Base-by-base conservation (phyloP, 1,140 invertebrate species). In the Arion vulgaris region DNA sequence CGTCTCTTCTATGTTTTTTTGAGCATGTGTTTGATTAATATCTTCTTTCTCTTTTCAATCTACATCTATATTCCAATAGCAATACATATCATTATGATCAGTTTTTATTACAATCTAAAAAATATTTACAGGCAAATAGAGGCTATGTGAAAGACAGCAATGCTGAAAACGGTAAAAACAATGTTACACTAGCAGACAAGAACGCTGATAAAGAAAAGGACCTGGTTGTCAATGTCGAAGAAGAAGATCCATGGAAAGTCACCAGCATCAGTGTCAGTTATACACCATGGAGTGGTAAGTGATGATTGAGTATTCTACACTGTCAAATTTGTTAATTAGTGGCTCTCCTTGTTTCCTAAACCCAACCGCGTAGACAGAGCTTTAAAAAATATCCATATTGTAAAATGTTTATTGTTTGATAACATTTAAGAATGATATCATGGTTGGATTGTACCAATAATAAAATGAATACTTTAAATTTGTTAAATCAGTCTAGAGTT, bases 221-320 rank as follows among this genome's bases (percentile, higher is more conserved):
- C 13, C 9, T 9, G 2, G 28, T 45, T n/a, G n/a, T 34, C 13
- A 45, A 68, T 62, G 23, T 45, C 26, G 51, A 83, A n/a, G 66
- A 83, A 36, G 81, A 76, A 38, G 73, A 71, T 32, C 81, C 81
- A 13, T 82, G 72, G 81, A 82, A 76, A 32, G 74, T 75, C 5
- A 82, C 74, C 39, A 75, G 74, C 45, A 17, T 77, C 0, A 75
- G 32, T 23, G 72, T 41, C 23, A 49, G 49, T 38, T 81, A 73
- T 34, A 81, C 71, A 34, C 80, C 80, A 13, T 81, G 80, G 80
- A 57, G 38, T 39, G 80, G 80, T 81, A 11, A 69, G 53, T 57
- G 53, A 1, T 19, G 4, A 23, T 57, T 19, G 19, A 49, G 45
- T 9, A 49, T 49, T 11, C 19, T 11, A 19, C 45, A n/a, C n/a